A percentile compares a stretch with the other conserved stretches of the same genome.
Conservation (phyloP, 2,797 vertebrate species). For the Diplodus sargus region DNA sequence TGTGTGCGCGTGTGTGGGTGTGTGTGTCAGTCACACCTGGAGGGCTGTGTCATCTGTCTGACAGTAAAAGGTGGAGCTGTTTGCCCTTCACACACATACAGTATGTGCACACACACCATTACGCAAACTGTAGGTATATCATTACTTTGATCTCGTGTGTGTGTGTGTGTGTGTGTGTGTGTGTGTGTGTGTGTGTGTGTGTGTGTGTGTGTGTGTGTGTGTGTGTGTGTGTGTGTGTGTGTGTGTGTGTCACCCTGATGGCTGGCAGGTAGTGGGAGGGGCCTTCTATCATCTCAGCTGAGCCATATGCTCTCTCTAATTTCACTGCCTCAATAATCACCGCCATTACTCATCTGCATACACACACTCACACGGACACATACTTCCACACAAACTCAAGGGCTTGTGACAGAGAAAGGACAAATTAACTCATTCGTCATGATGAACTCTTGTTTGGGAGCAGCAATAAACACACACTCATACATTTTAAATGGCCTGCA, state of each 20-base stretch:
- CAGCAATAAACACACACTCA: conserved; percentile 28
- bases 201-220: conserved; percentile 6
- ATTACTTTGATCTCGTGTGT: background rate
- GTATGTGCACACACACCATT: conserved; percentile 7
- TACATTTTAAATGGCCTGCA: conserved; percentile 22
- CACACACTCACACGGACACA: conserved; percentile 14
- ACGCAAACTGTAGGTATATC: conserved; percentile 7
- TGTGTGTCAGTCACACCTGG: conserved; percentile 55
- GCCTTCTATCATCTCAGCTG: conserved; percentile 73
- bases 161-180: conserved; percentile 7
- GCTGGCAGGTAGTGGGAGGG: conserved; percentile 69
- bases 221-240: conserved; percentile 14
- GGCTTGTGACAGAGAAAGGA: conserved; percentile 64
- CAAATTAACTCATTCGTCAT: conserved; percentile 58
- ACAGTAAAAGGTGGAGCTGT: conserved; percentile 58
- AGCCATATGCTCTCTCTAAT: conserved; percentile 83
- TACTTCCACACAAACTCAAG: conserved; percentile 56
- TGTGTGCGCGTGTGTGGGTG: conserved; percentile 10
- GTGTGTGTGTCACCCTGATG: conserved; percentile 41
- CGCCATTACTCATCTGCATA: conserved; percentile 77
- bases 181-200: background rate
- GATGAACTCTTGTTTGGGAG: conserved; percentile 38
- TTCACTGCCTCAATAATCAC: conserved; percentile 79
- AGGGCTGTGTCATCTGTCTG: conserved; percentile 60
- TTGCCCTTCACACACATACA: conserved; percentile 73